A percentile compares a stretch with the other conserved stretches of the same genome.
Evolutionary conservation across 2,113 vertebrate species (phyloP).

Genomic region (Aramus guarauna): DNA sequence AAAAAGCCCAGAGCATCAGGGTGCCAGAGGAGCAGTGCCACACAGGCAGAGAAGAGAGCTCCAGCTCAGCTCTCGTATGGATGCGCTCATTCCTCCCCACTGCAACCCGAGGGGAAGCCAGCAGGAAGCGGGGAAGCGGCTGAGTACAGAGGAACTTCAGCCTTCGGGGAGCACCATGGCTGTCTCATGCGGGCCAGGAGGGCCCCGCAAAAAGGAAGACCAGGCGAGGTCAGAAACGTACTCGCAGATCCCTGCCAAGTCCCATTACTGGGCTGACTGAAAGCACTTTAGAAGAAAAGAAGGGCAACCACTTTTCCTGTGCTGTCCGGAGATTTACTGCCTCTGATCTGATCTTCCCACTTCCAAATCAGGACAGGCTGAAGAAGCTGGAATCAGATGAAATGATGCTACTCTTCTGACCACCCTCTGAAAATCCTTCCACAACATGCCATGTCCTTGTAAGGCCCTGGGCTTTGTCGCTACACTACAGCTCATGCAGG

Average conservation of each 20-base stretch:
- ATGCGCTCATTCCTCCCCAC: neutral
- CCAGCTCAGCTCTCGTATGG: neutral
- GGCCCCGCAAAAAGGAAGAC: neutral
- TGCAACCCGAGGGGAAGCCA: neutral
- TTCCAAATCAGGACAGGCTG: constrained; percentile 49
- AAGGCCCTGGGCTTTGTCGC: constrained; percentile 49
- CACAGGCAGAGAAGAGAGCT: neutral
- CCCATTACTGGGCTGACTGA: neutral
- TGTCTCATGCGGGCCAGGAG: rapidly evolving
- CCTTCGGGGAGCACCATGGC: rapidly evolving
- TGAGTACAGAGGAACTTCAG: neutral
- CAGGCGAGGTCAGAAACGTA: neutral
- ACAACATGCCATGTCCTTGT: constrained; percentile 57
- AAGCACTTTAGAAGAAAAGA: constrained; percentile 22
- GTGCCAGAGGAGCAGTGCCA: neutral
- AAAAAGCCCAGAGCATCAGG: neutral
- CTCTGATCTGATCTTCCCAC: constrained; percentile 16
- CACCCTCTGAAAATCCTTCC: constrained; percentile 6
- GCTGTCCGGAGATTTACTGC: neutral
- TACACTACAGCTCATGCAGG: neutral
- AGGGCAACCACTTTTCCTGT: neutral
- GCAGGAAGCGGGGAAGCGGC: neutral
- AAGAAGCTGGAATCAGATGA: constrained; percentile 42
- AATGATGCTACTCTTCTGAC: neutral
- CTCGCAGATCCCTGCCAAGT: neutral